Conservation (phyloP, 2,797 vertebrate genomes). For the Echiichthys vipera region DNA sequence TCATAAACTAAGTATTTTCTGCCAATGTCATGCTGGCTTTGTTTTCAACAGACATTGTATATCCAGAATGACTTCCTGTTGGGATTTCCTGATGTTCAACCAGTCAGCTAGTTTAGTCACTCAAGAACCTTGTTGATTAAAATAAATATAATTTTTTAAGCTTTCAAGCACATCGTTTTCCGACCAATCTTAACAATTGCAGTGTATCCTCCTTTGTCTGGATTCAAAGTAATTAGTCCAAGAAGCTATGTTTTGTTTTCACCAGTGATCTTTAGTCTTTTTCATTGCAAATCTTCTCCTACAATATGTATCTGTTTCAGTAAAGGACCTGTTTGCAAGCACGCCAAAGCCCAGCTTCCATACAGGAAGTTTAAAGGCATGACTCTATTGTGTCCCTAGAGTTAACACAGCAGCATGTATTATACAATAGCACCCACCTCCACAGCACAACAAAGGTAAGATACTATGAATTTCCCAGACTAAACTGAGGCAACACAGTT, state of each 20-base stretch:
- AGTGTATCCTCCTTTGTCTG: background rate
- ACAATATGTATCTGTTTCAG: slow-evolving; percentile 8
- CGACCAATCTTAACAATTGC: background rate
- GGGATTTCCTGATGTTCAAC: slow-evolving; percentile 9
- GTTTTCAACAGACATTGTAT: slow-evolving; percentile 34
- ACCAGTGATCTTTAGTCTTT: background rate
- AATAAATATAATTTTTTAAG: background rate
- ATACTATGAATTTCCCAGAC: background rate
- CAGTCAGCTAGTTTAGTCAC: slow-evolving; percentile 10
- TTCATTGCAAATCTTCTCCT: background rate
- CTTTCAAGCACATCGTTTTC: background rate
- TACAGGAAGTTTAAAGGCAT: background rate
- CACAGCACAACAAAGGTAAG: slow-evolving; percentile 1
- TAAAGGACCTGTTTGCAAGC: background rate
- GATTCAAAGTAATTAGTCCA: background rate
- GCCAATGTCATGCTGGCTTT: slow-evolving; percentile 43
- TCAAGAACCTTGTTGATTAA: background rate
- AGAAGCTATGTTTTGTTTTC: slow-evolving; percentile 2
- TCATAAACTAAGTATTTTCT: background rate
- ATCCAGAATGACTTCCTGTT: slow-evolving; percentile 11
- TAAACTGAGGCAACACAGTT: slow-evolving; percentile 10
- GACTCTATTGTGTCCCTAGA: slow-evolving; percentile 8
- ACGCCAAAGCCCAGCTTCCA: background rate
- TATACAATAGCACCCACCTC: background rate
- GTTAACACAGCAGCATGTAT: background rate